Evolutionary conservation across 2,797 vertebrate genomes (phyloP).

Genomic region (Pipistrellus kuhlii): DNA sequence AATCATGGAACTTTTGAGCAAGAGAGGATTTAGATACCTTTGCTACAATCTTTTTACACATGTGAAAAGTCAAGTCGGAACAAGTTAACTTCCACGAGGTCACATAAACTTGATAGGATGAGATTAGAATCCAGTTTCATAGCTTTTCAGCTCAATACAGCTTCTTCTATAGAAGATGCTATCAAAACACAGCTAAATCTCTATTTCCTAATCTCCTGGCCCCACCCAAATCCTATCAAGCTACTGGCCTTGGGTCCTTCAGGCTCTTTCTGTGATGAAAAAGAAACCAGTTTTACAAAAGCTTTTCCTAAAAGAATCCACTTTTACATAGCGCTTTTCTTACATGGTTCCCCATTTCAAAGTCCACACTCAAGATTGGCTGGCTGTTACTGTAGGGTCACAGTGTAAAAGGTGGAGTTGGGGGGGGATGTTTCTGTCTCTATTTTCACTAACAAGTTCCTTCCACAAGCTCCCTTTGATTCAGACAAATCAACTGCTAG

Average conservation of each 20-base stretch:
- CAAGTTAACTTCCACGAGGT: conserved; percentile 13
- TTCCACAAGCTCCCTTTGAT: not conserved
- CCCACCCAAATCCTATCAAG: conserved; percentile 6
- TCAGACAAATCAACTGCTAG: not conserved
- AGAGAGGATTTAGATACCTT: not conserved
- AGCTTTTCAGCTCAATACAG: not conserved
- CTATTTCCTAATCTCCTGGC: not conserved
- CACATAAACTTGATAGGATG: not conserved
- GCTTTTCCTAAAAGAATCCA: not conserved
- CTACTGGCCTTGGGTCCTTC: not conserved
- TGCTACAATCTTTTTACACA: not conserved
- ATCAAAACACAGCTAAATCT: conserved; percentile 14
- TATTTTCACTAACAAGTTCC: conserved; percentile 50
- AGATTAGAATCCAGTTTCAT: conserved; percentile 42
- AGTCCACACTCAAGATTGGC: not conserved
- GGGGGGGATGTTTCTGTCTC: not conserved
- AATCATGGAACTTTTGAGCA: conserved; percentile 26
- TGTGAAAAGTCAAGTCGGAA: conserved; percentile 17
- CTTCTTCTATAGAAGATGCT: not conserved
- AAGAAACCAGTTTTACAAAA: not conserved
- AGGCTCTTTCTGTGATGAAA: not conserved
- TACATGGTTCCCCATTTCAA: not conserved
- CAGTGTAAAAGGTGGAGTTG: not conserved
- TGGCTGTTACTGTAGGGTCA: not conserved
- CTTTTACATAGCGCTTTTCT: not conserved